Evolutionary conservation across 1,140 invertebrate genomes (phyloP).

Genomic region (Phenacoccus solenopsis): DNA sequence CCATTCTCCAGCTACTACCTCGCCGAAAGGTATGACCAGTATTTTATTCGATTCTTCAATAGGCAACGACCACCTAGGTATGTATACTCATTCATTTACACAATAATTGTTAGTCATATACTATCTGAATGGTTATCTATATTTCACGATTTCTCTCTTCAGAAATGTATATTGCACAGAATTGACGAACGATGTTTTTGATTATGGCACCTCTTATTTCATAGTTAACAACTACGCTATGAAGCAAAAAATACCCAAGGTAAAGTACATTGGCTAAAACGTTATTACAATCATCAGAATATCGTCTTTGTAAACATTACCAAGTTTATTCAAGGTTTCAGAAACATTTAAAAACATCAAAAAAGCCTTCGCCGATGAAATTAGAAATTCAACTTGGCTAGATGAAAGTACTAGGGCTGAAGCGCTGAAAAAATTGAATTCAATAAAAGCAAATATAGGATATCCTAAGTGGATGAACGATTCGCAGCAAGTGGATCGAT

Average conservation of each 20-base stretch:
- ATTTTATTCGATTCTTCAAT: background rate
- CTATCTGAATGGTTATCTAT: no score
- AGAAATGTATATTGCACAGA: background rate
- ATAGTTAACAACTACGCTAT: background rate
- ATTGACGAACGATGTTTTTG: background rate
- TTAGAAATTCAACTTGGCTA: slow-evolving; percentile 68
- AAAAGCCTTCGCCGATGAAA: slow-evolving; percentile 57
- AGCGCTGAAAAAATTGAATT: slow-evolving; percentile 55
- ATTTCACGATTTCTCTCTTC: background rate
- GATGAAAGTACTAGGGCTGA: slow-evolving; percentile 60
- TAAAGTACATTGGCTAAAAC: background rate
- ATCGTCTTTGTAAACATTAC: no score
- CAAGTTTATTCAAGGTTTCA: slow-evolving; percentile 39
- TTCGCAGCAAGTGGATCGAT: slow-evolving; percentile 43
- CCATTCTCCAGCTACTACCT: background rate
- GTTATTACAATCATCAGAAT: no score
- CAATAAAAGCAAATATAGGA: slow-evolving; percentile 61
- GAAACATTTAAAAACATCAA: slow-evolving; percentile 67
- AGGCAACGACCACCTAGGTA: background rate
- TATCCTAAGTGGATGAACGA: slow-evolving; percentile 65
- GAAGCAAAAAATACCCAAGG: background rate
- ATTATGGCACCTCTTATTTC: background rate
- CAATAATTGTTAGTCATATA: background rate
- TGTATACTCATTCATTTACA: background rate
- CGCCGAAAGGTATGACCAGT: background rate